A percentile compares a stretch with the other conserved stretches of the same genome.
Evolutionary conservation across 2,888 invertebrate genomes (phyloP).

Genomic region (Acholoe squamosa): DNA sequence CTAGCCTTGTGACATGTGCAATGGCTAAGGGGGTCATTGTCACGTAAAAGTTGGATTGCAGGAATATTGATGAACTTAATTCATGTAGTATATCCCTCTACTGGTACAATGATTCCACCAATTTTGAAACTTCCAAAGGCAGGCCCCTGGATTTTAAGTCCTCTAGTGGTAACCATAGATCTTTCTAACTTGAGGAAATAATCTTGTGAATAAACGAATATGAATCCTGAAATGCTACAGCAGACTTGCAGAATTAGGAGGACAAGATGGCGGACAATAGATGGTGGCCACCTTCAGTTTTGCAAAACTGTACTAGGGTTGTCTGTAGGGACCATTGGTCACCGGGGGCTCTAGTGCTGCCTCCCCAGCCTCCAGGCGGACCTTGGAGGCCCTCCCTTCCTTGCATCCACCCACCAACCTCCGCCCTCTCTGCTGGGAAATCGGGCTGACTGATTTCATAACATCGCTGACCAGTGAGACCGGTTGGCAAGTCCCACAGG

Average conservation of each 20-base stretch:
- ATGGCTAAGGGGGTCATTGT: neutral
- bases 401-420: neutral
- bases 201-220: too few species aligned
- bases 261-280: neutral
- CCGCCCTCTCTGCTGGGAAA: neutral
- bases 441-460: slow-evolving; percentile 29
- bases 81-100: too few species aligned
- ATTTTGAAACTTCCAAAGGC: too few species aligned
- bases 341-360: neutral
- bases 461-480: neutral
- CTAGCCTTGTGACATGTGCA: neutral
- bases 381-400: neutral
- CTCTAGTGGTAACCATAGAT: too few species aligned
- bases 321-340: neutral
- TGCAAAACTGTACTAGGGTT: neutral
- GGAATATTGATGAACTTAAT: too few species aligned
- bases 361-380: neutral
- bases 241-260: neutral
- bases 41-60: too few species aligned
- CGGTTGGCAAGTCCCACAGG: neutral
- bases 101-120: too few species aligned
- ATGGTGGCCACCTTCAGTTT: neutral
- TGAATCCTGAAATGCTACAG: too few species aligned
- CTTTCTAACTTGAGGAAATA: too few species aligned
- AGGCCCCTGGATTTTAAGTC: too few species aligned